Evolutionary conservation across 2,113 vertebrate genomes (phyloP), one percentile per base, ranked within the genome.

Genomic region (Alces alces): DNA sequence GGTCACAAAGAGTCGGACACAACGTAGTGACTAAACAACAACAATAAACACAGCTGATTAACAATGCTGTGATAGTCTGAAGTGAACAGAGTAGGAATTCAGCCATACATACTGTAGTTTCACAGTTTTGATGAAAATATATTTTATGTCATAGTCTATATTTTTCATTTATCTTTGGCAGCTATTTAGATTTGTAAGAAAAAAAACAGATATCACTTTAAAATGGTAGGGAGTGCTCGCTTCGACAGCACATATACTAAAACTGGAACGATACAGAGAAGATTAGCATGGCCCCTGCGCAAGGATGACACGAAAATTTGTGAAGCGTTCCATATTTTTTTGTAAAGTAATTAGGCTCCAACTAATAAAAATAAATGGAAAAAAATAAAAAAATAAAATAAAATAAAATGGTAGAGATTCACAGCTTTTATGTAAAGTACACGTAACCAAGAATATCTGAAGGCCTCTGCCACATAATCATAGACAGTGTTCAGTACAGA

Each of bases 381-480:
- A 50, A 50, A 13, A 50, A 50, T 47, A 47, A 47, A 47, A 47
- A 50, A 50, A 50, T 50, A 13, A 50, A 50, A 50, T 50, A 50
- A 50, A 50, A 50, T 78, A 88, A 96, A 96, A 89, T 13, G 15
- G 60, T 80, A 92, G 7, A 17, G 7, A 45, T 58, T 93, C 43
- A 89, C 43, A 52, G 33, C 58, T 94, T 80, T 94, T 52, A 79
- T 39, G 39, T 11, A 47, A 39, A 55, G 25, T 84, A 88, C 39
- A 66, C n/a, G 3, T 15, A 93, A 91, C 86, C n/a, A 96, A 96
- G 54, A 86, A 88, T 85, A 19, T 80, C 19, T 96, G 25, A 94
- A 90, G 45, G 86, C 25, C 66, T 82, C 80, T 23, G n/a, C 36
- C 43, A 79, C 23, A 80, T 61, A 89, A 93, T 55, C 57, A 61